These are phyloP conservation scores for Eilema sororculum DNA, from an alignment of 2,888 invertebrate species.

Conservation along the genomic window DNA sequence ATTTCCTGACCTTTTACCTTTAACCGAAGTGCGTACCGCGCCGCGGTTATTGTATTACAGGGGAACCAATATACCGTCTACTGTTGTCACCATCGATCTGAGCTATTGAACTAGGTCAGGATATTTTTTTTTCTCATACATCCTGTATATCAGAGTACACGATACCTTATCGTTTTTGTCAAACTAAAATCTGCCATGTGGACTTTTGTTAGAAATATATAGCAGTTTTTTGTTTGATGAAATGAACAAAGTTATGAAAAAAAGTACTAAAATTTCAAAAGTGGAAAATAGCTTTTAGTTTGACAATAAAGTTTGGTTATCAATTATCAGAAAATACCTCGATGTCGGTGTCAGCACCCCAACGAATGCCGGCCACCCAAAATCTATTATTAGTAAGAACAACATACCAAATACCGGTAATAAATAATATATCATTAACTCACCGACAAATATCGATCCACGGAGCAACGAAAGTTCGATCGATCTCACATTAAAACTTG, in stretches of 20 bases:
- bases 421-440: conserved; percentile 70
- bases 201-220: not conserved
- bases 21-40: conserved; percentile 34
- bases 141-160: not conserved
- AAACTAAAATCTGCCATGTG: not conserved
- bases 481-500: conserved; percentile 71
- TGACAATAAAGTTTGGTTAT: conserved; percentile 13
- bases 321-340: conserved; percentile 37
- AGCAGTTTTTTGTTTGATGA: not conserved
- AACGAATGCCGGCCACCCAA: conserved; percentile 39
- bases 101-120: conserved; percentile 59
- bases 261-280: not conserved
- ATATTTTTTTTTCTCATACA: conserved; percentile 28
- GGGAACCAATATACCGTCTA: conserved; percentile 32
- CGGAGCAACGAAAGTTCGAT: conserved; percentile 65
- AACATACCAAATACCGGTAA: conserved; percentile 62
- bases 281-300: not conserved
- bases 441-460: conserved; percentile 73
- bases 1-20: conserved; percentile 55
- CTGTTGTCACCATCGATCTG: conserved; percentile 51
- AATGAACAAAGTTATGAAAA: not conserved
- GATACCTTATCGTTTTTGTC: not conserved
- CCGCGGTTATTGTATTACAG: conserved; percentile 40
- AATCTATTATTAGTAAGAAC: conserved; percentile 60
- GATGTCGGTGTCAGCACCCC: not conserved